Evolutionary conservation across 2,113 vertebrate species (phyloP).

Genomic region (Chaetops frenatus): DNA sequence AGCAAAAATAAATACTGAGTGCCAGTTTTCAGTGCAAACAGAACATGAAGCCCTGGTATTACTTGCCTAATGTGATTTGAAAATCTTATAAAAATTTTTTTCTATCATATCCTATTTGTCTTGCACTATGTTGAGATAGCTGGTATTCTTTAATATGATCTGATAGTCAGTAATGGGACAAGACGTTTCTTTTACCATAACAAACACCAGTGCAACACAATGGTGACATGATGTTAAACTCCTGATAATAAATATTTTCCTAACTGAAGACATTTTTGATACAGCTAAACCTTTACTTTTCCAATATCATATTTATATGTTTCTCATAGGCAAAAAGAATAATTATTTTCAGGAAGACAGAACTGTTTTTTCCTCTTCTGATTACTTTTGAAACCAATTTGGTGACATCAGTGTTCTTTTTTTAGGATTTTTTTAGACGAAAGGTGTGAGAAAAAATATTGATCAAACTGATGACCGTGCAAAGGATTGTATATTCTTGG

Average conservation of each 20-base stretch:
- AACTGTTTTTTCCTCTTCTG: background rate
- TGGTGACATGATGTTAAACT: background rate
- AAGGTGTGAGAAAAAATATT: background rate
- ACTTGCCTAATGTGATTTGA: background rate
- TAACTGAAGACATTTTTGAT: background rate
- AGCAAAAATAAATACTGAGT: background rate
- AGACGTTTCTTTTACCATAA: background rate
- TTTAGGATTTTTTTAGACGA: background rate
- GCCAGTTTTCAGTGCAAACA: background rate
- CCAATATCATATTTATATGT: background rate
- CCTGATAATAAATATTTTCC: background rate
- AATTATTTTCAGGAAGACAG: background rate
- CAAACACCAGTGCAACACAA: background rate
- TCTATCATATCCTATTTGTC: background rate
- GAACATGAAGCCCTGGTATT: background rate
- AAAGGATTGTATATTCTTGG: background rate
- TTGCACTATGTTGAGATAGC: background rate
- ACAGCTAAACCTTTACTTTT: background rate
- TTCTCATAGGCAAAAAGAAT: background rate
- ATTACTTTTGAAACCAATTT: background rate
- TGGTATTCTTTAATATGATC: background rate
- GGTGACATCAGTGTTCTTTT: background rate
- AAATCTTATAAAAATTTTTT: background rate
- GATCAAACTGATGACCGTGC: background rate
- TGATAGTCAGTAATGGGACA: background rate